phyloP scores from a whole-genome alignment of 2,888 invertebrate species.

The Azorinus chamasolen region DNA sequence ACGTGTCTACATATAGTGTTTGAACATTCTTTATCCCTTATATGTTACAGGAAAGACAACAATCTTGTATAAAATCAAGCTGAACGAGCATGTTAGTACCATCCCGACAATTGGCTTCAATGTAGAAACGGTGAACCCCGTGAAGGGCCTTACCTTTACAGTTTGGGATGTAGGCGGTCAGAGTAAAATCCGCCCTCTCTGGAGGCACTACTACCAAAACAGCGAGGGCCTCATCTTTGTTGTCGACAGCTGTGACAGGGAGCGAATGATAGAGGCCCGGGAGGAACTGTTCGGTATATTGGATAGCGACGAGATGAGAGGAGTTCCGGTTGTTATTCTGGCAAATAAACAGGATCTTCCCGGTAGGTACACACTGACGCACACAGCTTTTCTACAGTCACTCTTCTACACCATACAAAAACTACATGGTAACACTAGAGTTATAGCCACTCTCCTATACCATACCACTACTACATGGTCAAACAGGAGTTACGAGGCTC shows the following conservation, averaged over 20 bases:
- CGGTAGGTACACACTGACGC: constrained; percentile 53
- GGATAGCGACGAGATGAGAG: constrained; percentile 80
- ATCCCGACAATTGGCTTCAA: constrained; percentile 86
- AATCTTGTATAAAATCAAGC: constrained; percentile 84
- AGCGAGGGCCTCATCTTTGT: constrained; percentile 83
- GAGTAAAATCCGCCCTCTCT: constrained; percentile 82
- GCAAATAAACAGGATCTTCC: constrained; percentile 86
- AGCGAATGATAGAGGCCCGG: constrained; percentile 79
- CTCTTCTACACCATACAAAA: too few relatives aligned
- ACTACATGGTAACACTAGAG: too few relatives aligned
- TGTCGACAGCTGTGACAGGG: constrained; percentile 84
- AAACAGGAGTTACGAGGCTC: too few relatives aligned
- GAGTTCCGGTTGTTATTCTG: constrained; percentile 84
- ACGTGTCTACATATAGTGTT: too few relatives aligned
- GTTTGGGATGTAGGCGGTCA: constrained; percentile 86
- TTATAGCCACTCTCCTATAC: too few relatives aligned
- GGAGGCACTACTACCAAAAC: constrained; percentile 84
- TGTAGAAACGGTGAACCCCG: constrained; percentile 84
- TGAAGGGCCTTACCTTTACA: constrained; percentile 82
- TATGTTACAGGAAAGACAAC: constrained; percentile 83
- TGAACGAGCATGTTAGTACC: constrained; percentile 83
- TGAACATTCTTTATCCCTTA: not conserved
- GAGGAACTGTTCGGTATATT: constrained; percentile 83
- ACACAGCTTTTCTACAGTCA: too few relatives aligned
- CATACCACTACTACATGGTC: too few relatives aligned